Evolutionary conservation across 2,888 invertebrate species (phyloP), one percentile per base, ranked within the genome.

Genomic region (Napeogenes inachia): DNA sequence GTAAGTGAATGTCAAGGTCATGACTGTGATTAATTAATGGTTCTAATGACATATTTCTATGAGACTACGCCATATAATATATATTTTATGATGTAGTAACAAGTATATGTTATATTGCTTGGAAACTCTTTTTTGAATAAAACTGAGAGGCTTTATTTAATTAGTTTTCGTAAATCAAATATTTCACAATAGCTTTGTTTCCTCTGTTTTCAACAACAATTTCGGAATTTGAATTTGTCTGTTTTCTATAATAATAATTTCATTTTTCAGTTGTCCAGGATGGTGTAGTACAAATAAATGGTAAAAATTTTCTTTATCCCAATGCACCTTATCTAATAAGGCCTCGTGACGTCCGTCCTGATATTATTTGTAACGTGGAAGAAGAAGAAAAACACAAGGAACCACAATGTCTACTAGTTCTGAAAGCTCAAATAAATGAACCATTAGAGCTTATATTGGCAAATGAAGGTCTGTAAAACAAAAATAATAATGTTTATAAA

Each of bases 271-370:
- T 77, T 32, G 64, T 84, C 12, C 76, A 75, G 55, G 79, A 84
- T 32, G 82, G 84, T 2, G 78, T 87, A 2, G 79, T 89, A 0
- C 93, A 94, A 79, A 91, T 94, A 62, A 93, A 93, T 74, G 80
- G 86, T 54, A 92, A 93, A 71, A 92, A 88, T 32, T 92, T 93
- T 73, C 79, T 91, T 0, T 92, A 91, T 61, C 94, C 94, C 0
- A 87, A 92, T 56, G 86, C 90, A 0, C 93, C 94, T 0, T 82
- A 93, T 33, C 75, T 94, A 8, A 80, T 92, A 4, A 92, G 91
- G 65, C 89, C 90, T 0, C 75, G 81, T 0, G 90, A 91, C 13
- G 74, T 89, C 1, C 78, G 77, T 0, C 66, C 70, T 42, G 82
- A 85, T 21, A 77, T 80, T 38, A 73, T 76, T 2, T 92, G 92